Evolutionary conservation across 1,140 invertebrate genomes (phyloP).

Genomic region (Cyphomyrmex costatus): DNA sequence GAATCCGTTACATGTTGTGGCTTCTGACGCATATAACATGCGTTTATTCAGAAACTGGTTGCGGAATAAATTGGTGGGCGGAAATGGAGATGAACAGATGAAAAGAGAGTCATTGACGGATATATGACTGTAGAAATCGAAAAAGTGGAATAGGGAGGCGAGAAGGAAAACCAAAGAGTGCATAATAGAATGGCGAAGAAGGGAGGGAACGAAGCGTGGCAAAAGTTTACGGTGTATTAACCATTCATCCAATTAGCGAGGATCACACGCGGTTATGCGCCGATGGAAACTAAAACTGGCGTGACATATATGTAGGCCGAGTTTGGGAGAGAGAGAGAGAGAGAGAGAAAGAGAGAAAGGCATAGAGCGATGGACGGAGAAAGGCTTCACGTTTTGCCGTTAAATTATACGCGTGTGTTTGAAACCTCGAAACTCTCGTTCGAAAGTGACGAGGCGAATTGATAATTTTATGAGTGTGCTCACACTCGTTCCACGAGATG

Average conservation of each 20-base stretch:
- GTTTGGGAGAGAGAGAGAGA: background rate
- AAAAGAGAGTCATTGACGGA: slow-evolving; percentile 35
- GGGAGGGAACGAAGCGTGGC: slow-evolving; percentile 41
- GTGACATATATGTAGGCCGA: slow-evolving; percentile 22
- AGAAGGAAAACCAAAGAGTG: background rate
- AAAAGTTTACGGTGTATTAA: slow-evolving; percentile 67
- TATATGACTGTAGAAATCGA: background rate
- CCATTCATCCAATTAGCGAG: slow-evolving; percentile 68
- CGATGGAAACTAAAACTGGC: slow-evolving; percentile 39
- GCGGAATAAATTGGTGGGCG: background rate
- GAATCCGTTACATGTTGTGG: slow-evolving; percentile 50
- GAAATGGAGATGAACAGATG: slow-evolving; percentile 6
- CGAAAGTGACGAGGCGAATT: slow-evolving; percentile 39
- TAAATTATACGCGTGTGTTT: slow-evolving; percentile 3
- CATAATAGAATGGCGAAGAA: background rate
- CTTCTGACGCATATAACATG: background rate
- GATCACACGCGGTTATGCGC: slow-evolving; percentile 48
- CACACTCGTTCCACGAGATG: slow-evolving; percentile 1
- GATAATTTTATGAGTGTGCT: slow-evolving; percentile 36
- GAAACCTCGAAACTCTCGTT: slow-evolving; percentile 17
- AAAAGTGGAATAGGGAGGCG: background rate
- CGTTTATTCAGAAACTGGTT: slow-evolving; percentile 51
- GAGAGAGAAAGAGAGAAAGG: background rate
- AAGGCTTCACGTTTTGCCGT: background rate
- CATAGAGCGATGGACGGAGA: background rate